phyloP scores from a whole-genome alignment of 2,113 vertebrate genomes.

The Calypte anna region DNA sequence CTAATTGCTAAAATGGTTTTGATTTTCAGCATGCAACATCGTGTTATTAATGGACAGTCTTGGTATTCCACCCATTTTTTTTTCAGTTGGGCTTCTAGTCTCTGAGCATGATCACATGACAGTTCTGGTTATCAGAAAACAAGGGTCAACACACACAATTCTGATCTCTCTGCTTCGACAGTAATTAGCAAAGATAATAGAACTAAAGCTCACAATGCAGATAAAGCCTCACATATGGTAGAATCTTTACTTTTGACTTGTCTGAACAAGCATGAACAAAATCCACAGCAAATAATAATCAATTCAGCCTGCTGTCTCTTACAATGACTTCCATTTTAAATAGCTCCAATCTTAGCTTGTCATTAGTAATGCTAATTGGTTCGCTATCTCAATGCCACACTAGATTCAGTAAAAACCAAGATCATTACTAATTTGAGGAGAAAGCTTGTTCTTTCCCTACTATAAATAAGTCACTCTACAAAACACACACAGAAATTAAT shows the following conservation, averaged over 20 bases:
- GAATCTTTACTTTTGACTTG: constrained; percentile 25
- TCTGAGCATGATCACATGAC: neutral
- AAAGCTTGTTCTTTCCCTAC: neutral
- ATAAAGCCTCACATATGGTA: neutral
- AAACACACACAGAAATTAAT: neutral
- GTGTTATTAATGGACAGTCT: neutral
- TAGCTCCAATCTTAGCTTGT: neutral
- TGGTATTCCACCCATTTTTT: neutral
- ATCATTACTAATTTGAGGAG: neutral
- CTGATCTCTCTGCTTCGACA: neutral
- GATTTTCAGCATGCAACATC: neutral
- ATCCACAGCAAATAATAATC: constrained; percentile 26
- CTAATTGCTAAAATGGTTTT: neutral
- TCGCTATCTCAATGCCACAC: neutral
- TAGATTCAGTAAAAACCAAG: neutral
- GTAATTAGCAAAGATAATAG: neutral
- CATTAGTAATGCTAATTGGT: constrained; percentile 41
- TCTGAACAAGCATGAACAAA: constrained; percentile 47
- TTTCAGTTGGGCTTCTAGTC: neutral
- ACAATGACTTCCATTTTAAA: neutral
- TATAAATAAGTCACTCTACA: neutral
- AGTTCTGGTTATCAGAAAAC: neutral
- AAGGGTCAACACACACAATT: neutral
- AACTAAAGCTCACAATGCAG: neutral
- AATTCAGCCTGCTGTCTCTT: constrained; percentile 20